Evolutionary conservation across 2,113 vertebrate species (phyloP).

Genomic region (Vidua chalybeata): DNA sequence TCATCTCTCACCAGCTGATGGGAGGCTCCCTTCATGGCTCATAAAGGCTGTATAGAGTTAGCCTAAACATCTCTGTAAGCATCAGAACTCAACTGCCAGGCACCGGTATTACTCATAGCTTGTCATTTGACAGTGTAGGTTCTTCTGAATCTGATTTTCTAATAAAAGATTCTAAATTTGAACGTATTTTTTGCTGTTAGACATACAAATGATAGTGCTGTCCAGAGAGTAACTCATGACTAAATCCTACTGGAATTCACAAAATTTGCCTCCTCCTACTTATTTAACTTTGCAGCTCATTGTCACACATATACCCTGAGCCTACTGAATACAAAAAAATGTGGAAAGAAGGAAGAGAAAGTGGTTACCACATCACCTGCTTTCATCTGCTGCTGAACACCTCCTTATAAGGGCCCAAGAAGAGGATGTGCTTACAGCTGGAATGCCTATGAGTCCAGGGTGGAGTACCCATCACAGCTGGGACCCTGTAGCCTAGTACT

Average conservation of each 20-base stretch:
- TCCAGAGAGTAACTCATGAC: background rate
- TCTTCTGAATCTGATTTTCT: slow-evolving; percentile 6
- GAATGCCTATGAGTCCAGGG: rapidly evolving
- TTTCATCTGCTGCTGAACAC: background rate
- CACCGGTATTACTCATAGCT: background rate
- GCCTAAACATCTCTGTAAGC: background rate
- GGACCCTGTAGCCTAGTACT: background rate
- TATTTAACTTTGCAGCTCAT: background rate
- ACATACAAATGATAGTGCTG: slow-evolving; percentile 1
- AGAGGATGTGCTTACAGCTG: background rate
- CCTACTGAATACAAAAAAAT: background rate
- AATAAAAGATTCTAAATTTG: background rate
- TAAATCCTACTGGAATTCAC: background rate
- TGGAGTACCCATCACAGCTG: background rate
- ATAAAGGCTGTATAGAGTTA: background rate
- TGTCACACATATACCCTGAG: background rate
- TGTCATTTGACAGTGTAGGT: background rate
- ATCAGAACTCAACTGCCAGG: background rate
- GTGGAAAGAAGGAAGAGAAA: background rate
- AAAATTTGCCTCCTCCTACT: background rate
- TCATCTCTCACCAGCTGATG: background rate
- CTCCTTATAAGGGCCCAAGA: background rate
- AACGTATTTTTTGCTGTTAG: background rate
- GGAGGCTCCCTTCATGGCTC: background rate
- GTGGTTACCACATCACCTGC: background rate